Base-by-base conservation (phyloP, 2,888 invertebrate species). In the Pachliopta kotzebuea region DNA sequence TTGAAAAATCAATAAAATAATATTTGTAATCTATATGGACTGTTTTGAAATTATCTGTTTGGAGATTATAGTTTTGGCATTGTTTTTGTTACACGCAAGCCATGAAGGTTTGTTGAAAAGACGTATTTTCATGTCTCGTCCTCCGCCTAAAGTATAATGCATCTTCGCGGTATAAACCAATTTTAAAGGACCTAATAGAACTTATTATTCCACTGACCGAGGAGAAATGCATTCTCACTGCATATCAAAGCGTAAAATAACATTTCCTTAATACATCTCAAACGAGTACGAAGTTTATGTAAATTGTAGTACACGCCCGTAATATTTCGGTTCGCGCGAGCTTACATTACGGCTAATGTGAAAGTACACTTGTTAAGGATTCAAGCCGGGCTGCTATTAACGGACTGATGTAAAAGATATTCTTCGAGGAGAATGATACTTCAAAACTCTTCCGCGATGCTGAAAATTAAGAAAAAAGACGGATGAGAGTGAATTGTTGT, bases 231-330 rank as follows among this genome's bases (percentile, higher is more conserved):
- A 82, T 77, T 75, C 71, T 72, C 71, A 70, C 79, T 76, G 82
- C 80, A 86, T 86, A 86, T 83, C 80, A 84, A 80, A 83, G 79
- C 79, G 81, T 80, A 80, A 83, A 86, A 85, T 83, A 84, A 81
- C 80, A 84, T 84, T 82, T 78, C 82, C 83, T 80, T 87, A 87
- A 87, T 85, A 88, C 83, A 82, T 86, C 83, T 85, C 76, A 77
- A 86, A 90, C 82, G 83, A 81, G 81, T 78, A 72, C 74, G 75
- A 79, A 86, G 86, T 86, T 88, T 88, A 88, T 88, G 90, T 85
- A 88, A 86, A 89, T 87, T 82, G 72, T 81, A 79, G 84, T 79
- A 88, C 86, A 85, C 81, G 84, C 69, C 72, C 72, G 71, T 88
- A 87, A 90, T 89, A 87, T 85, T 85, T 85, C 77, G 76, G 77